Percentiles rank a stretch among this genome's conserved stretches.
These are phyloP conservation scores for Conchocele bisecta DNA, from an alignment of 2,888 invertebrate species.

Conservation along the genomic window DNA sequence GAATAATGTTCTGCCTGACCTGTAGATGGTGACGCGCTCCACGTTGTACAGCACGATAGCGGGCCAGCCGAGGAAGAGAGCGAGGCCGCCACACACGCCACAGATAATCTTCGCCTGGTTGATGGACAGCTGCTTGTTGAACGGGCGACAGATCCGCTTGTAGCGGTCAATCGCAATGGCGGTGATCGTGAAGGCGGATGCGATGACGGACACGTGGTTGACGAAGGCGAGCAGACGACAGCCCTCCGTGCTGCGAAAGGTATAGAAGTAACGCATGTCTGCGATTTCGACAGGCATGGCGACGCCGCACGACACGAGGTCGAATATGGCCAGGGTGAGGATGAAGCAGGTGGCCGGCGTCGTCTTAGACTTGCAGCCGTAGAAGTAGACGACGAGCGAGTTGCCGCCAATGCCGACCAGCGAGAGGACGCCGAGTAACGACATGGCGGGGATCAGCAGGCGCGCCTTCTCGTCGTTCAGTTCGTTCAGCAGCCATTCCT, in stretches of 20 bases:
- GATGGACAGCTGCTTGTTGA: constrained; percentile 65
- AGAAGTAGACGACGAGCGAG: constrained; percentile 64
- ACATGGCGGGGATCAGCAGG: constrained; percentile 64
- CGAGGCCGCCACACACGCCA: constrained; percentile 32
- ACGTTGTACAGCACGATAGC: constrained; percentile 66
- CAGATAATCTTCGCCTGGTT: constrained; percentile 57
- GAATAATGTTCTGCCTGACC: too few relatives aligned
- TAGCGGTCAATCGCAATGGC: constrained; percentile 72
- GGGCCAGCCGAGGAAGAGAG: constrained; percentile 60
- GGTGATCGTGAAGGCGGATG: constrained; percentile 65
- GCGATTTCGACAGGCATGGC: constrained; percentile 71
- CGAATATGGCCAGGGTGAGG: constrained; percentile 67
- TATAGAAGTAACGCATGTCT: constrained; percentile 65
- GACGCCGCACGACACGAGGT: constrained; percentile 66
- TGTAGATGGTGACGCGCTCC: constrained; percentile 54
- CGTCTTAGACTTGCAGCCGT: constrained; percentile 67
- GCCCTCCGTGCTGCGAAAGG: constrained; percentile 60
- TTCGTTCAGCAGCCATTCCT: constrained; percentile 24
- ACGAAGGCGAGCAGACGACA: constrained; percentile 67
- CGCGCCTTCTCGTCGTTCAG: constrained; percentile 59
- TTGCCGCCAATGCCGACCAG: constrained; percentile 69
- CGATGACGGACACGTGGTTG: constrained; percentile 66
- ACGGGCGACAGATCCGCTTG: constrained; percentile 71
- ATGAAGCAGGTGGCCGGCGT: constrained; percentile 72
- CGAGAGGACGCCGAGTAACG: constrained; percentile 63